Evolutionary conservation across 1,140 invertebrate species (phyloP).

Genomic region (Magallana ariakensis): DNA sequence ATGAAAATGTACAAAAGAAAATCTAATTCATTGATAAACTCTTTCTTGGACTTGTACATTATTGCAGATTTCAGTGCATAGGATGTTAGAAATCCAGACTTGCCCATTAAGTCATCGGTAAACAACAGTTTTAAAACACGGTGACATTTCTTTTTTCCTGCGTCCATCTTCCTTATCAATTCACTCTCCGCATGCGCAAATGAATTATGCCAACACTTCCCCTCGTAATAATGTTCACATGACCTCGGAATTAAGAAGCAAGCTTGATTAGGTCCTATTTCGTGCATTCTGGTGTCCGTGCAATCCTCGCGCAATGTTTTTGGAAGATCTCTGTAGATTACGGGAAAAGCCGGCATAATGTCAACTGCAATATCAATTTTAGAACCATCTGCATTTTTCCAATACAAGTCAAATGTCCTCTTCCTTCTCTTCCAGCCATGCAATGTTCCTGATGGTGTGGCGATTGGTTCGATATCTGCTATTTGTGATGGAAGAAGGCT

Average conservation of each 20-base stretch:
- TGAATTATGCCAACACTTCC: conserved; percentile 11
- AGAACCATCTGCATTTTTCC: not conserved
- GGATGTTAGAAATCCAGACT: not conserved
- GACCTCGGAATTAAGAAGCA: not conserved
- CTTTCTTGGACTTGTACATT: conserved; percentile 11
- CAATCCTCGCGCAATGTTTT: not conserved
- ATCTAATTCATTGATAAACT: not conserved
- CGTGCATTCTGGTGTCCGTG: not conserved
- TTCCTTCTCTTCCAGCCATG: conserved; percentile 1
- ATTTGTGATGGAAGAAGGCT: not conserved
- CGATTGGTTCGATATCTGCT: not conserved
- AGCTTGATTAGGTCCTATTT: not conserved
- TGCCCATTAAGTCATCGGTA: not conserved
- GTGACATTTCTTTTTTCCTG: conserved; percentile 1
- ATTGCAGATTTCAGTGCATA: not conserved
- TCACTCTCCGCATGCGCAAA: conserved; percentile 2
- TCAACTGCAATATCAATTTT: not conserved
- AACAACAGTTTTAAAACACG: conserved; percentile 12
- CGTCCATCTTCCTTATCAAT: not conserved
- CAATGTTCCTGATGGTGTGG: not conserved
- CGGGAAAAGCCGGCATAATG: not conserved
- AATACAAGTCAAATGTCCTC: not conserved
- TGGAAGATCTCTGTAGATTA: not conserved
- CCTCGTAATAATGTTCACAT: conserved; percentile 12
- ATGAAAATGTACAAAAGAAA: not conserved